Evolutionary conservation across 1,140 invertebrate species (phyloP), one percentile per base, ranked within the genome.

Genomic region (Campoletis sonorensis): DNA sequence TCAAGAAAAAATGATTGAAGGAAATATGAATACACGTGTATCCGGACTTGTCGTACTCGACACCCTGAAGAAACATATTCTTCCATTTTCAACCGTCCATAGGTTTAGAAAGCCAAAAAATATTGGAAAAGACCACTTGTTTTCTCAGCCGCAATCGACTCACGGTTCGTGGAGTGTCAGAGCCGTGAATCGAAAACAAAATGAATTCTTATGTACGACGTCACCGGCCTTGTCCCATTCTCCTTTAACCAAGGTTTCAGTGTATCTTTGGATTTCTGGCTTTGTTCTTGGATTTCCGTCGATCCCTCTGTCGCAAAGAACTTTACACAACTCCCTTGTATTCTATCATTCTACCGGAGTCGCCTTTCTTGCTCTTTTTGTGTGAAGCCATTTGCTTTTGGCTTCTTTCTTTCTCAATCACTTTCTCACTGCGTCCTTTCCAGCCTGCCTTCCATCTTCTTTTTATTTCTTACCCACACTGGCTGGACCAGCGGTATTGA

Each of bases 321-420:
- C 23, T 64, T 54, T 26, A 26, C 21, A 64, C 61, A 64, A 64
- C 21, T 26, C 23, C 23, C 61, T 64, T 13, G 61, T 64, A 23
- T 23, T 15, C 23, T 27, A 13, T 4, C 13, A 64, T 64, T 64
- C 23, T 27, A 64, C 72, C 13, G 3, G 40, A 45, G 40, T 8
- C 51, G 51, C 8, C 51, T 11, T 54, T 54, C 18, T 54, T 21
- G 0, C 16, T 8, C 51, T 54, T 21, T 64, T 26, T 13, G 11
- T 0, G 61, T 13, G n/a, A 15, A 8, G 81, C 64, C 70, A 61
- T 73, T 72, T 72, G 51, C 81, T 80, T 72, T 27, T 78, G 30
- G 40, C 11, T 79, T 26, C 21, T 64, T 26, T 64, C 58, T 79
- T n/a, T 26, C 45, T 80, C 71, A 79, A 68, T 49, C 26, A 67